A percentile compares a stretch with the other conserved stretches of the same genome.
Conservation (phyloP, 2,113 vertebrate genomes). For the Alethe castanea region DNA sequence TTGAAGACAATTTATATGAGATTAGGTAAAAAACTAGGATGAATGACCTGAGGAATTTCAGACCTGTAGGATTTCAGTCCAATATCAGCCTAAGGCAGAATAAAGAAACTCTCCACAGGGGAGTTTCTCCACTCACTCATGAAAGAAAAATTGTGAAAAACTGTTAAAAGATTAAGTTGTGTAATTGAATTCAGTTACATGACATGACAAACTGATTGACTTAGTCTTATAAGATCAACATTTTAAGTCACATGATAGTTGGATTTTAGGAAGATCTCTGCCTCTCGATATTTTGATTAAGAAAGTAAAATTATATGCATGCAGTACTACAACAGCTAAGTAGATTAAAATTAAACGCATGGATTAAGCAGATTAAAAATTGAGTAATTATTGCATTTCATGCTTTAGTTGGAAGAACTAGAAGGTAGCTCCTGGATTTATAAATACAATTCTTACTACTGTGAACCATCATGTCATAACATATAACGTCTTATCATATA, state of each 20-base stretch:
- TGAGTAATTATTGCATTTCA: neutral
- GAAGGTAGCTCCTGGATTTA: neutral
- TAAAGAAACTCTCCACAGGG: neutral
- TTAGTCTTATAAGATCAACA: neutral
- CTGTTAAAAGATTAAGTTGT: neutral
- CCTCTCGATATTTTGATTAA: neutral
- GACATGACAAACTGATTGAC: neutral
- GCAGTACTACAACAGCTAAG: neutral
- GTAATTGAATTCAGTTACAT: neutral
- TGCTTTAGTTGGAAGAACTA: neutral
- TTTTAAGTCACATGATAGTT: neutral
- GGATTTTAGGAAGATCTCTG: neutral
- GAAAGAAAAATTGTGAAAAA: neutral
- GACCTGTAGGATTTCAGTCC: neutral
- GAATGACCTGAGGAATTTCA: neutral
- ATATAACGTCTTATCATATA: neutral
- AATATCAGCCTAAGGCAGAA: neutral
- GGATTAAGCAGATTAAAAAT: slow-evolving; percentile 50
- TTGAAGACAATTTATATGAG: neutral
- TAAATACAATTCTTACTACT: neutral
- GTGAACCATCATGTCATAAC: neutral
- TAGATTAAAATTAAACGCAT: slow-evolving; percentile 10
- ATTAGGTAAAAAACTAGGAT: neutral
- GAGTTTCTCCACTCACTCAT: neutral
- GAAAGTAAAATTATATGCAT: neutral